Conservation (phyloP, 2,113 vertebrate species). For the Haemorhous mexicanus region DNA sequence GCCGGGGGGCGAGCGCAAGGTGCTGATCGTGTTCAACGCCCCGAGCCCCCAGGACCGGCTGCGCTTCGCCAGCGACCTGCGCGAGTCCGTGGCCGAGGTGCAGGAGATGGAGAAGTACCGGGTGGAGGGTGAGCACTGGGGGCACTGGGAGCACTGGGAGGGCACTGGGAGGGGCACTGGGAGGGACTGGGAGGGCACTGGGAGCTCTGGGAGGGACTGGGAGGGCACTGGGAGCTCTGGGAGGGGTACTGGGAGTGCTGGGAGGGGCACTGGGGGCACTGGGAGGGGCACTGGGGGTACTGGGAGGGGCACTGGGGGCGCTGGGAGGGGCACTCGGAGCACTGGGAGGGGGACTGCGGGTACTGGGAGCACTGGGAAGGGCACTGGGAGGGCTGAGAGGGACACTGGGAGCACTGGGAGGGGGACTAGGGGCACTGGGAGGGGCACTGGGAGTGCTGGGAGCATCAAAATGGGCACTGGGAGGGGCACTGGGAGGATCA, state of each 20-base stretch:
- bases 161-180: too few species aligned
- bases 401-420: background rate
- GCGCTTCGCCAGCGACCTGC: background rate
- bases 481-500: background rate
- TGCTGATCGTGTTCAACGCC: background rate
- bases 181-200: too few species aligned
- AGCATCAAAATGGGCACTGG: too few species aligned
- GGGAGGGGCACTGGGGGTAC: background rate
- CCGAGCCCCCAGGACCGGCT: background rate
- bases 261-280: too few species aligned
- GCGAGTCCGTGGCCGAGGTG: background rate
- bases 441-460: background rate
- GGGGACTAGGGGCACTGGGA: too few species aligned
- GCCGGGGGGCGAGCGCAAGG: background rate
- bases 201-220: too few species aligned
- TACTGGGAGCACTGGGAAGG: too few species aligned
- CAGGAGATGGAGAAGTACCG: background rate
- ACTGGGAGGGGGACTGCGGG: too few species aligned
- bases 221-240: too few species aligned
- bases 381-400: background rate
- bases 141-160: background rate
- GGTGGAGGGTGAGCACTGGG: background rate
- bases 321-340: background rate
- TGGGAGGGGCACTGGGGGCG: too few species aligned
- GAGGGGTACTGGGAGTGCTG: background rate